Conservation (phyloP, 1,140 invertebrate genomes). For the Idris sp. region DNA sequence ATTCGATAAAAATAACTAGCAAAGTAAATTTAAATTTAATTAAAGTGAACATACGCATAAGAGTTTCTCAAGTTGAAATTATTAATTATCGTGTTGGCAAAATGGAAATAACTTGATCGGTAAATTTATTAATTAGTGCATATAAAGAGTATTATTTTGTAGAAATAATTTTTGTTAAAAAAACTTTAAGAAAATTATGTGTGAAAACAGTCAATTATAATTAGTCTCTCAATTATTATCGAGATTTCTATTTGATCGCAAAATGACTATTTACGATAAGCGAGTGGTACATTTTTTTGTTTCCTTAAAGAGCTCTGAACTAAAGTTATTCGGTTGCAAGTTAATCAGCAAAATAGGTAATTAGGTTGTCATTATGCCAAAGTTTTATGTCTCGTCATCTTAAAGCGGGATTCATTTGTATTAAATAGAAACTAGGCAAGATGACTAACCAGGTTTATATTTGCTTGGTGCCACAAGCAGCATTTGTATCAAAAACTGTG, state of each 20-base stretch:
- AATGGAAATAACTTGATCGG: too few species aligned
- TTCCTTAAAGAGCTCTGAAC: constrained; percentile 13
- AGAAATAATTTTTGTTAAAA: too few species aligned
- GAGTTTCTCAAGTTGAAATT: too few species aligned
- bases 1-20: not conserved
- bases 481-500: not conserved
- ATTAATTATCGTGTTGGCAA: too few species aligned
- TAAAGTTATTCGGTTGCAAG: constrained; percentile 19
- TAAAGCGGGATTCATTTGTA: constrained; percentile 1
- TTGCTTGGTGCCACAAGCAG: not conserved
- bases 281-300: constrained; percentile 20
- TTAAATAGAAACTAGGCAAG: constrained; percentile 15
- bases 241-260: constrained; percentile 17
- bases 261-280: constrained; percentile 16
- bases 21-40: too few species aligned
- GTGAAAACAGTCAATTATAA: too few species aligned
- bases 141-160: too few species aligned
- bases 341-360: constrained; percentile 43
- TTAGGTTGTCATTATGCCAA: constrained; percentile 28
- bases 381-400: constrained; percentile 9
- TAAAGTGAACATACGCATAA: too few species aligned
- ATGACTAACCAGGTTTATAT: constrained; percentile 15
- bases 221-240: constrained; percentile 1
- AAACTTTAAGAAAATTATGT: too few species aligned
- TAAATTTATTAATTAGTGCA: too few species aligned